Evolutionary conservation across 2,113 vertebrate species (phyloP), one percentile per base, ranked within the genome.

Genomic region (Ictalurus punctatus): DNA sequence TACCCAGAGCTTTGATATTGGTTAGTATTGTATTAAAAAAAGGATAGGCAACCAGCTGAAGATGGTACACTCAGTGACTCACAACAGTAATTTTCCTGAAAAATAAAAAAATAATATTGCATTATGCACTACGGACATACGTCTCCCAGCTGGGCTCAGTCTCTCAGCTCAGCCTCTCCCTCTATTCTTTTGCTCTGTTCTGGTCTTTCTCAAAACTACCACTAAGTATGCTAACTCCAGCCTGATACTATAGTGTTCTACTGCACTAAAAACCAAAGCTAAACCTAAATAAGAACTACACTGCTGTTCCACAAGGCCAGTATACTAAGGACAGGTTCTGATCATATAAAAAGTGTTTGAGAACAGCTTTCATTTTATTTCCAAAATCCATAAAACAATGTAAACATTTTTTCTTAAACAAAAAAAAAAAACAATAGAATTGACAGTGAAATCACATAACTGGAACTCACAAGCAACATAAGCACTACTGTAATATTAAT

Each of bases 161-260:
- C 30, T 87, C 78, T 85, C 65, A 73, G 65, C 71, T 85, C 16
- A 84, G 25, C 73, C 59, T n/a, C 82, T 78, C 78, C 81, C 79
- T 84, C 59, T 56, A 6, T 21, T 56, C 21, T 27, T 86, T 86
- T 78, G 17, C 23, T 13, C 30, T 56, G 8, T 84, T 82, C 79
- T 23, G 1, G 14, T 34, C 13, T 61, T 71, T 82, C 79, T 89
- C 25, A 54, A 78, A n/a, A 34, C 48, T 8, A 44, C 48, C 48
- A n/a, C 10, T 23, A 48, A n/a, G 14, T 37, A 54, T 80, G 54
- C n/a, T 1, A 58, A 30, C 56, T 23, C 30, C 30, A 82, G 25
- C 8, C n/a, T 30, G 25, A 8, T 56, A 6, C 52, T 23, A 12
- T 21, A 2, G 30, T 25, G 30, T 21, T 61, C 56, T 23, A 59